Base-by-base conservation (phyloP, 2,797 vertebrate genomes). In the Aulostomus chinensis region DNA sequence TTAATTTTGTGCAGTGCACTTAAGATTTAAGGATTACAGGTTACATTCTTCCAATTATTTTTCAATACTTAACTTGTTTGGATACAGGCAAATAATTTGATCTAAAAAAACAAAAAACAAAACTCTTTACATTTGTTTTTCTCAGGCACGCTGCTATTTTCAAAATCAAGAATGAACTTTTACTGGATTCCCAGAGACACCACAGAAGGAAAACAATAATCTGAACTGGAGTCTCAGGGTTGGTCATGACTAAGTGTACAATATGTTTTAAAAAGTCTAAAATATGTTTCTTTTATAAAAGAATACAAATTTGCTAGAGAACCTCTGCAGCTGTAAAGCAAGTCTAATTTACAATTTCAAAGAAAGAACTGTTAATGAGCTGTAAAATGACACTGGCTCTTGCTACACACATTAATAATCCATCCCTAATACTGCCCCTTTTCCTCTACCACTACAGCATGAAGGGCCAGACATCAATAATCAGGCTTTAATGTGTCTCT, bases 381-480 rank as follows among this genome's bases (percentile, higher is more conserved):
- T 48, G 55, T 30, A 62, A 68, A 67, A 35, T 8, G 32, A 63
- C 34, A 31, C 41, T 45, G 12, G 20, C 41, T 8, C 41, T 35
- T 25, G 34, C 0, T 5, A n/a, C 47, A 38, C 32, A 20, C 65
- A 73, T 76, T 66, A 77, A 66, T 78, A 78, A 82, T 68, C 32
- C 47, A 58, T 34, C 38, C 32, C 13, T 30, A 58, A 65, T 46
- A 13, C 13, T 3, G 4, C 5, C 24, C 37, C 29, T 38, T 21
- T 7, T 0, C 36, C 15, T 2, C 21, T 9, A 36, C 24, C 18
- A n/a, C 63, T 56, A 45, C 46, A 43, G 45, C 16, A 2, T 16
- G 16, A 43, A 21, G 48, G 51, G 38, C 59, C 74, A 74, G 65
- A 79, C 76, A 61, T 75, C 73, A 66, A 79, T 74, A 84, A 85